These are phyloP conservation scores for Pyrrhosoma nymphula DNA, from an alignment of 2,888 invertebrate species.

Conservation along the genomic window DNA sequence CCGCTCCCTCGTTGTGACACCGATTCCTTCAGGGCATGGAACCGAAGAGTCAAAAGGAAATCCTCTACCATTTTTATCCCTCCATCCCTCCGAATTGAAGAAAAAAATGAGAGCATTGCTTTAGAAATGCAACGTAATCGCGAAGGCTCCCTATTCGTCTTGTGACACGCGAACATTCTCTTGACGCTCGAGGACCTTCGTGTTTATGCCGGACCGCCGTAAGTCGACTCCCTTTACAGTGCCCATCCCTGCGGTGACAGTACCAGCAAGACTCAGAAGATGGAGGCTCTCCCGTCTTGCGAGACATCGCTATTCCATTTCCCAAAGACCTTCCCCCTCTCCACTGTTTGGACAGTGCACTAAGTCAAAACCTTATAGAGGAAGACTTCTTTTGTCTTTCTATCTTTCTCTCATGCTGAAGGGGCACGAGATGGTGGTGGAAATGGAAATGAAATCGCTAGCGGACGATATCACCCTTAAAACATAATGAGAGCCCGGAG, in stretches of 20 bases:
- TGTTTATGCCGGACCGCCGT: background rate
- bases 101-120: background rate
- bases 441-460: background rate
- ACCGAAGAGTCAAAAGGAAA: background rate
- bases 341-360: background rate
- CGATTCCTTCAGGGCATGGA: background rate
- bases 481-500: background rate
- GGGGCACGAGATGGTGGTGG: background rate
- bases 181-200: background rate
- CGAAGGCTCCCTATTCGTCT: background rate
- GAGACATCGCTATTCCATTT: background rate
- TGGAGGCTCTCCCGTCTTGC: background rate
- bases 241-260: background rate
- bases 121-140: background rate
- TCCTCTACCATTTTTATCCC: background rate
- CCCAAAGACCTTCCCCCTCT: background rate
- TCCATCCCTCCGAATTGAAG: background rate
- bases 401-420: too few species aligned
- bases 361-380: background rate
- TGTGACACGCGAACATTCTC: background rate
- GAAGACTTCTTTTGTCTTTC: background rate
- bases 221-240: background rate
- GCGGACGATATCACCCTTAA: background rate
- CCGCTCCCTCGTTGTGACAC: too few species aligned
- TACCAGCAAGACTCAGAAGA: background rate